These are phyloP conservation scores for Drosophila neonasuta DNA, from an alignment of 2,888 invertebrate genomes.

Conservation along the genomic window DNA sequence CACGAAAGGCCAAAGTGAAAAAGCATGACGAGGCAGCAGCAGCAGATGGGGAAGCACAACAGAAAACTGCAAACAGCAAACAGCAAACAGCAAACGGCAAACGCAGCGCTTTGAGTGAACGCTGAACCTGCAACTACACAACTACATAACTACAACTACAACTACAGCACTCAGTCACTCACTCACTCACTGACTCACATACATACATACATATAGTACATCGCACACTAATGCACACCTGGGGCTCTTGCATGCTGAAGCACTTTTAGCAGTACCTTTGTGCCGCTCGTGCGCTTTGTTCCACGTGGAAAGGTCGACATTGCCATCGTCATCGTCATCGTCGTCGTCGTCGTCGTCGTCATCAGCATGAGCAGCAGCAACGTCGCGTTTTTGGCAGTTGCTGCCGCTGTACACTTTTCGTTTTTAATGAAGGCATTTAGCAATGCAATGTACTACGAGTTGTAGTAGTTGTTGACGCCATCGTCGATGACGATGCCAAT, in stretches of 20 bases:
- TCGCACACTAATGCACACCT: constrained; percentile 41
- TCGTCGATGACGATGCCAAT: constrained; percentile 8
- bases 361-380: neutral
- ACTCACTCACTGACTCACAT: constrained; percentile 1
- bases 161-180: constrained; percentile 6
- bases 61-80: constrained; percentile 21
- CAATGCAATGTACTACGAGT: constrained; percentile 8
- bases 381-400: constrained; percentile 35
- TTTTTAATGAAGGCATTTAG: constrained; percentile 60
- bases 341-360: constrained; percentile 3
- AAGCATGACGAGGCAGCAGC: constrained; percentile 11
- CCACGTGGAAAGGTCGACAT: constrained; percentile 21
- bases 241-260: constrained; percentile 47
- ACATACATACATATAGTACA: constrained; percentile 6
- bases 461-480: constrained; percentile 7
- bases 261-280: constrained; percentile 61
- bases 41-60: neutral
- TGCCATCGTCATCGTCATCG: constrained; percentile 1
- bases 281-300: constrained; percentile 37
- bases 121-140: constrained; percentile 10
- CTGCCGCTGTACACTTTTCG: constrained; percentile 42
- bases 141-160: constrained; percentile 24
- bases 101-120: constrained; percentile 44
- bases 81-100: constrained; percentile 42
- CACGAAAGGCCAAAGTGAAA: constrained; percentile 50